Conservation (phyloP, 1,140 invertebrate genomes). For the Brachionus paranguensis region DNA sequence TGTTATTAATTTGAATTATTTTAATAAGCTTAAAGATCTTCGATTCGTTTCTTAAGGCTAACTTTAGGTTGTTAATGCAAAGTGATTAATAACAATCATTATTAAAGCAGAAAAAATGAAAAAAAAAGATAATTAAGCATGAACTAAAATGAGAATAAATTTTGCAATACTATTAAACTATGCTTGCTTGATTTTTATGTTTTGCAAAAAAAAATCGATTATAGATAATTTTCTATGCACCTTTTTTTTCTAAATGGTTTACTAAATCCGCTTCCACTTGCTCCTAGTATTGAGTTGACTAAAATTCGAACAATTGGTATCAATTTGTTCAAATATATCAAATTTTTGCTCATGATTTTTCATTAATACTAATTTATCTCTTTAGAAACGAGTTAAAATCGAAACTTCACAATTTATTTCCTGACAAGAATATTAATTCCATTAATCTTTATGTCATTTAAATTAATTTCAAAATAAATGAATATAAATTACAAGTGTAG, state of each 20-base stretch:
- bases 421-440: slow-evolving; percentile 17
- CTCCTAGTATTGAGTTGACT: neutral
- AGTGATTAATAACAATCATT: slow-evolving; percentile 23
- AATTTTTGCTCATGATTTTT: neutral
- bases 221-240: no score
- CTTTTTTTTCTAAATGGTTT: neutral
- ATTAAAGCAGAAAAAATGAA: neutral
- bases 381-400: neutral
- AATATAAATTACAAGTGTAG: neutral
- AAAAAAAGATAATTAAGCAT: slow-evolving; percentile 32
- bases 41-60: neutral
- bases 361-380: neutral
- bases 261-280: neutral
- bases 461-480: neutral
- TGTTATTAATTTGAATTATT: neutral
- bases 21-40: slow-evolving; percentile 28
- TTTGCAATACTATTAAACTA: neutral
- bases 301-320: neutral
- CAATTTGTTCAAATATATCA: neutral
- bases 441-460: slow-evolving; percentile 2
- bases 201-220: neutral
- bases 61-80: neutral
- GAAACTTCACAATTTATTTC: neutral
- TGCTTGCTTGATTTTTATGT: neutral
- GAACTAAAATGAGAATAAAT: neutral